Percentiles rank a stretch among this genome's conserved stretches.
phyloP scores from a whole-genome alignment of 1,140 invertebrate species.

The Papilio xuthus region DNA sequence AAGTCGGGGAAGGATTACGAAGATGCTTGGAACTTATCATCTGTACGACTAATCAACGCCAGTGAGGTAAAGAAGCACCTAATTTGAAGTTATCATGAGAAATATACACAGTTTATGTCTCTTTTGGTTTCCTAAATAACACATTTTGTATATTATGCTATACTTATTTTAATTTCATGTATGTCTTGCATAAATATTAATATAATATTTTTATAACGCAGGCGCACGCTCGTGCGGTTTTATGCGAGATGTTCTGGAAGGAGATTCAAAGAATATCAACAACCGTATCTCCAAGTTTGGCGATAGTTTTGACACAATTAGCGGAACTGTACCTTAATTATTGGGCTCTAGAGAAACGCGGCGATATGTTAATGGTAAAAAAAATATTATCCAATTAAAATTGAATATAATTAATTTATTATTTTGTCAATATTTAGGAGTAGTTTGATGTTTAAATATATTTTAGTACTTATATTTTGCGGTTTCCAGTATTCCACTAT shows the following conservation, averaged over 20 bases:
- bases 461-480: conserved; percentile 16
- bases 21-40: conserved; percentile 91
- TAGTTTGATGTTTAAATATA: background rate
- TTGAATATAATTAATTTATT: no score
- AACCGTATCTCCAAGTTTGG: conserved; percentile 81
- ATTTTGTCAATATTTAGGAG: background rate
- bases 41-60: conserved; percentile 87
- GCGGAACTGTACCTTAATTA: conserved; percentile 89
- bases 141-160: no score
- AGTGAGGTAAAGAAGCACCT: conserved; percentile 82
- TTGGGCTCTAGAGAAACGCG: conserved; percentile 86
- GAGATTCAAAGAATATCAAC: conserved; percentile 72
- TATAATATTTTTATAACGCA: conserved; percentile 51
- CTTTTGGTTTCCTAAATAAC: no score
- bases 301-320: conserved; percentile 84
- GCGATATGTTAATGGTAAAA: conserved; percentile 89
- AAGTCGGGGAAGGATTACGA: conserved; percentile 83
- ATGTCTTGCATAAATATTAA: conserved; percentile 10
- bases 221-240: conserved; percentile 88
- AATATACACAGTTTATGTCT: no score
- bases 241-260: conserved; percentile 85
- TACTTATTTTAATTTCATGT: background rate
- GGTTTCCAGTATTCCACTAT: conserved; percentile 84
- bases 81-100: background rate
- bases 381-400: background rate